phyloP scores from a whole-genome alignment of 2,797 vertebrate genomes.

The Pangasius krempfi region DNA sequence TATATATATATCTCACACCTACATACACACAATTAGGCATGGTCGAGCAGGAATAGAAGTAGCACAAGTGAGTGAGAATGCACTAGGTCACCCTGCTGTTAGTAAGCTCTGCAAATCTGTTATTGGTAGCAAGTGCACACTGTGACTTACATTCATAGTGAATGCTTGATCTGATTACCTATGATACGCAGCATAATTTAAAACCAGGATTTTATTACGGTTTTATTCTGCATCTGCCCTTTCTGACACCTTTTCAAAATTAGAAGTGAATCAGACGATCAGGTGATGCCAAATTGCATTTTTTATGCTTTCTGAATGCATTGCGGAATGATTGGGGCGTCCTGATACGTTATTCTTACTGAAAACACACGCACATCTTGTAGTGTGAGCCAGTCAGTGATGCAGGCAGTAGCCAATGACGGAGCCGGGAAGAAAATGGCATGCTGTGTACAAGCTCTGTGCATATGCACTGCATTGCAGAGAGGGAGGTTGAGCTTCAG shows the following conservation, averaged over 20 bases:
- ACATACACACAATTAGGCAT: background rate
- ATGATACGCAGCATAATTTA: background rate
- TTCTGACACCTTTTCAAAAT: background rate
- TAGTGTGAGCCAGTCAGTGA: background rate
- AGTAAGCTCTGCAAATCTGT: background rate
- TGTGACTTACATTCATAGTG: background rate
- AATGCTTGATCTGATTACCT: background rate
- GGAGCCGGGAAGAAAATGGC: slow-evolving; percentile 4
- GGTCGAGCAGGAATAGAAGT: slow-evolving; percentile 24
- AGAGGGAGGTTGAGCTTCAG: background rate
- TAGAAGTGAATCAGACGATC: background rate
- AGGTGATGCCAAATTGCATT: background rate
- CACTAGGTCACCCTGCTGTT: background rate
- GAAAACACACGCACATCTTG: background rate
- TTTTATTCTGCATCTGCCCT: background rate
- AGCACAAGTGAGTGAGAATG: slow-evolving; percentile 4
- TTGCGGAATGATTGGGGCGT: background rate
- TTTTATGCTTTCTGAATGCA: background rate
- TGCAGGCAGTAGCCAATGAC: background rate
- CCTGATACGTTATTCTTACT: background rate
- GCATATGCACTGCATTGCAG: background rate
- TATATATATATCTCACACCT: background rate
- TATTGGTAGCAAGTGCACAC: background rate
- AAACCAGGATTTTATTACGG: background rate
- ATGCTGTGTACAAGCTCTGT: slow-evolving; percentile 2